phyloP scores from a whole-genome alignment of 2,797 vertebrate species.

The Pyrocephalus nanus region DNA sequence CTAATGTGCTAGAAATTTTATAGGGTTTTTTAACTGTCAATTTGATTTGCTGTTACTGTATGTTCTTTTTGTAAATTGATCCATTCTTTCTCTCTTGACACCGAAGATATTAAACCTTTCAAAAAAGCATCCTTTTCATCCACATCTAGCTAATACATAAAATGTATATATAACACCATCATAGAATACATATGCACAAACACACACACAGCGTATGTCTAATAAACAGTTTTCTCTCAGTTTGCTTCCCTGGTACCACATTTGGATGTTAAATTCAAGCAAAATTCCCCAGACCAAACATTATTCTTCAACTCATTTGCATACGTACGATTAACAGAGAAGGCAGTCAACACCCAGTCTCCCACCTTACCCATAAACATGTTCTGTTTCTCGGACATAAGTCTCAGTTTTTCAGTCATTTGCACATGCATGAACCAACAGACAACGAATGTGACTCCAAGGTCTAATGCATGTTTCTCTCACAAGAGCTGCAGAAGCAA shows the following conservation, averaged over 20 bases:
- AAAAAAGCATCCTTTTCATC: not conserved
- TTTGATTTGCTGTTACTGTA: constrained; percentile 37
- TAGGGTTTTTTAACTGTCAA: not conserved
- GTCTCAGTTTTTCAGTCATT: not conserved
- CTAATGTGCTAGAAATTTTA: constrained; percentile 44
- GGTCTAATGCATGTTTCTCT: not conserved
- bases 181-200: not conserved
- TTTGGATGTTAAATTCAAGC: constrained; percentile 5
- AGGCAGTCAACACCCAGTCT: not conserved
- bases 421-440: not conserved
- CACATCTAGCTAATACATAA: not conserved
- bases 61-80: constrained; percentile 3
- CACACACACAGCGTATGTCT: not conserved
- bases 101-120: constrained; percentile 14
- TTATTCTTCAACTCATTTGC: not conserved
- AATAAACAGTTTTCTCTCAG: not conserved
- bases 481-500: not conserved
- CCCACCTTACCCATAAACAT: not conserved
- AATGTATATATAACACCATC: not conserved
- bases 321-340: not conserved
- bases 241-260: not conserved
- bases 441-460: not conserved
- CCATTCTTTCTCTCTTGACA: constrained; percentile 24
- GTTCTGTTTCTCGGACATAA: not conserved
- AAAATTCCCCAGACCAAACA: constrained; percentile 15